Percentiles rank a stretch among this genome's conserved stretches.
phyloP scores from a whole-genome alignment of 2,888 invertebrate species.

The Trachelus troglodyta region DNA sequence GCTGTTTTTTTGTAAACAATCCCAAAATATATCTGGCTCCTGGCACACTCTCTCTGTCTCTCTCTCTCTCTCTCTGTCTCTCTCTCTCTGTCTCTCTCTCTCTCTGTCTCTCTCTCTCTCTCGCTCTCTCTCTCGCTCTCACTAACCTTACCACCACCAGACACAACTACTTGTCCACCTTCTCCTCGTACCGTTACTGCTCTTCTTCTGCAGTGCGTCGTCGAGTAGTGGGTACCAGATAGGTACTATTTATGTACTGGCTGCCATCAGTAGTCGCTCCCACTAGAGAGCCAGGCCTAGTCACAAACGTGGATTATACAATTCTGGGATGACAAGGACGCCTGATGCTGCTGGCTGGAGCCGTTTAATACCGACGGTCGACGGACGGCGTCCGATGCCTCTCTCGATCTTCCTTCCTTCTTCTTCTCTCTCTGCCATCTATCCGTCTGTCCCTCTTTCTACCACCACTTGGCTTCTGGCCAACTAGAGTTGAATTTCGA shows the following conservation, averaged over 20 bases:
- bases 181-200: slow-evolving; percentile 11
- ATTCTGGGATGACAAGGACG: slow-evolving; percentile 26
- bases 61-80: slow-evolving; percentile 2
- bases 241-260: slow-evolving; percentile 1
- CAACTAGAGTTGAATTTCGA: slow-evolving; percentile 40
- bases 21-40: slow-evolving; percentile 11
- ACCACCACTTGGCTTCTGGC: slow-evolving; percentile 5
- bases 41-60: too few species aligned
- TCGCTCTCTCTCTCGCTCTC: background rate
- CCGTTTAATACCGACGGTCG: slow-evolving; percentile 28
- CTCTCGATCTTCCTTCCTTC: too few species aligned
- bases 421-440: slow-evolving; percentile 8
- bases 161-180: background rate
- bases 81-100: background rate
- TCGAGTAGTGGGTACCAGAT: background rate
- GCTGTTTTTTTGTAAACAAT: slow-evolving; percentile 6
- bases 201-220: slow-evolving; percentile 7
- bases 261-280: background rate
- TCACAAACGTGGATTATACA: slow-evolving; percentile 33
- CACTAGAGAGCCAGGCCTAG: background rate
- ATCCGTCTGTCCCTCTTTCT: slow-evolving; percentile 14
- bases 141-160: background rate
- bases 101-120: too few species aligned
- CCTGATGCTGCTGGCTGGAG: slow-evolving; percentile 28
- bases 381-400: background rate